Evolutionary conservation across 1,140 invertebrate genomes (phyloP).

Genomic region (honey bee (Apis mellifera)): DNA sequence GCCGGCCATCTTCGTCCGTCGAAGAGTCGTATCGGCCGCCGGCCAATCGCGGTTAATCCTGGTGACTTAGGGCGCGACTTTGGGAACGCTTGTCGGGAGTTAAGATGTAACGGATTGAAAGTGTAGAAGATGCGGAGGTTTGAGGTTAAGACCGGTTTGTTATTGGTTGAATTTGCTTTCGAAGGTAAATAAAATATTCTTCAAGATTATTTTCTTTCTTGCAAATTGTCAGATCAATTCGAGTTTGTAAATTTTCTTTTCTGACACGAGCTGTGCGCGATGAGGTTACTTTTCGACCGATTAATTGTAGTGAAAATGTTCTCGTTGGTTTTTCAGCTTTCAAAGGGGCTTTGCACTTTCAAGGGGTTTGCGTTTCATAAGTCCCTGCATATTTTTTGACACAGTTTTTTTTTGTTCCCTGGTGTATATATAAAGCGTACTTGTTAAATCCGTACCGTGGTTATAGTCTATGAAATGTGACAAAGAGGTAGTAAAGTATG

Average conservation of each 20-base stretch:
- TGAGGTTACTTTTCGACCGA: neutral
- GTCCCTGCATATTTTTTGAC: neutral
- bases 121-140: neutral
- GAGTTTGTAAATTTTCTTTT: neutral
- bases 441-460: neutral
- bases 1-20: constrained; percentile 28
- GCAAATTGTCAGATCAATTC: neutral
- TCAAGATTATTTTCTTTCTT: too few relatives aligned
- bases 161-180: neutral
- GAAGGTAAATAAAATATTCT: too few relatives aligned
- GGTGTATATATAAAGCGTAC: neutral
- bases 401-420: neutral
- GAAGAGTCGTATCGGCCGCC: constrained; percentile 31
- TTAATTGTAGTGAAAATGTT: neutral
- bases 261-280: too few relatives aligned
- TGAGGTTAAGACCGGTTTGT: neutral
- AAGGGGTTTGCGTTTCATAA: neutral
- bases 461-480: neutral
- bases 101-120: constrained; percentile 18
- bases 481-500: neutral
- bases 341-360: neutral
- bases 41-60: constrained; percentile 41
- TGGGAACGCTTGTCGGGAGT: neutral
- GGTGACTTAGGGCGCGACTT: constrained; percentile 26
- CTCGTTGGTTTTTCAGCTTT: neutral